Evolutionary conservation across 2,888 invertebrate genomes (phyloP).

Genomic region (Dasysyrphus albostriatus): DNA sequence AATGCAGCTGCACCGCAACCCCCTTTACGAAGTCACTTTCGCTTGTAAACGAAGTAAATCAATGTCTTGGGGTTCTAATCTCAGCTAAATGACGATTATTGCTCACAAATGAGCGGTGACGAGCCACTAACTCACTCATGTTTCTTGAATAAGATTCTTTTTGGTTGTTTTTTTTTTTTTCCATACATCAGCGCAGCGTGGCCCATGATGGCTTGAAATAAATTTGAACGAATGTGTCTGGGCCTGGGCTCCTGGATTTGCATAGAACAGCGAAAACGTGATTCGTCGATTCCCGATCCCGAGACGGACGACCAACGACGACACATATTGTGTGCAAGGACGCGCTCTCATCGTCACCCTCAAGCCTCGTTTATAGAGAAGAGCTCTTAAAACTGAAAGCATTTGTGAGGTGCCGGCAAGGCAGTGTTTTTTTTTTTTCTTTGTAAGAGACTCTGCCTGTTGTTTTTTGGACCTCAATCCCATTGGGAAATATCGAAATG

Average conservation of each 20-base stretch:
- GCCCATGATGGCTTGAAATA: conserved; percentile 36
- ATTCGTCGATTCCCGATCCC: conserved; percentile 36
- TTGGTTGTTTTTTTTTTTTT: conserved; percentile 27
- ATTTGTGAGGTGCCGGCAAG: conserved; percentile 30
- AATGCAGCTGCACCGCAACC: not conserved
- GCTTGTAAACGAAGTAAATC: conserved; percentile 60
- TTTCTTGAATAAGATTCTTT: conserved; percentile 21
- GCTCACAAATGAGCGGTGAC: conserved; percentile 70
- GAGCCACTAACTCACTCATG: conserved; percentile 47
- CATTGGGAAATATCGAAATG: conserved; percentile 74
- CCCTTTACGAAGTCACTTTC: conserved; percentile 60
- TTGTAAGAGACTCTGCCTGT: not conserved
- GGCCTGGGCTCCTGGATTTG: conserved; percentile 69
- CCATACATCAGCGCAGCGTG: not conserved
- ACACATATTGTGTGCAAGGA: conserved; percentile 58
- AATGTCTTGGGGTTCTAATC: conserved; percentile 68
- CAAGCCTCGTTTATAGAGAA: conserved; percentile 33
- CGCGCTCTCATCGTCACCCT: conserved; percentile 73
- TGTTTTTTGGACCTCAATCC: conserved; percentile 60
- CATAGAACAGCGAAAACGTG: conserved; percentile 75
- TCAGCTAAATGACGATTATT: conserved; percentile 69
- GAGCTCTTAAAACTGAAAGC: conserved; percentile 40
- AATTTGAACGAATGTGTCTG: conserved; percentile 62
- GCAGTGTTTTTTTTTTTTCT: not conserved
- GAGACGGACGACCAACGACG: not conserved